Conservation (phyloP, 1,140 invertebrate species). For the Streblospio benedicti region DNA sequence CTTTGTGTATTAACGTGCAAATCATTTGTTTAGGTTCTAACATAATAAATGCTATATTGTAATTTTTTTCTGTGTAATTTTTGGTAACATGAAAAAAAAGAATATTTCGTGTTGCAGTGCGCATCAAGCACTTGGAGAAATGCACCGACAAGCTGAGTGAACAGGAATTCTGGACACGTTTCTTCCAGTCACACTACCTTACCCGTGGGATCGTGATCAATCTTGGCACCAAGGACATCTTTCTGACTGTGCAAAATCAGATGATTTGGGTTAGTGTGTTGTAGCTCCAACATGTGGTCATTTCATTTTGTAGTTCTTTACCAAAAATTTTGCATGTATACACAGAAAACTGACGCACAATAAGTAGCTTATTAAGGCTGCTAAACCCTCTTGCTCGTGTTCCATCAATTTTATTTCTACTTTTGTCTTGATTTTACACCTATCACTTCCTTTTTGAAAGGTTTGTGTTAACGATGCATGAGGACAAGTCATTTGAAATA, state of each 20-base stretch:
- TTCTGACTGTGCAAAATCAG: slow-evolving; percentile 92
- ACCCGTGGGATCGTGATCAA: slow-evolving; percentile 89
- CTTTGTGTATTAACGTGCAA: no score
- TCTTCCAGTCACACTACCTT: slow-evolving; percentile 99
- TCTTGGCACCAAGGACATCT: slow-evolving; percentile 74
- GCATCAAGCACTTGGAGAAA: slow-evolving; percentile 91
- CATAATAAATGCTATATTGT: not conserved
- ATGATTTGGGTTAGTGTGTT: slow-evolving; percentile 62
- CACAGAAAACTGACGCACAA: no score
- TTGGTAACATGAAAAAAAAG: not conserved
- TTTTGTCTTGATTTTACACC: no score
- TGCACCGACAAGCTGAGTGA: slow-evolving; percentile 92
- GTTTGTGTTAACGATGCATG: no score
- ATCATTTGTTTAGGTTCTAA: no score
- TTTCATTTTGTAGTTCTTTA: not conserved
- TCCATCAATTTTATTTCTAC: no score
- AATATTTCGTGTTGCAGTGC: slow-evolving; percentile 54
- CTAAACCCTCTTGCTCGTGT: no score
- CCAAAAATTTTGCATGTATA: not conserved
- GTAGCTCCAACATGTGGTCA: not conserved
- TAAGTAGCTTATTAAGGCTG: no score
- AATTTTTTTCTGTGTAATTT: slow-evolving; percentile 11
- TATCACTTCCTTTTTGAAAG: no score
- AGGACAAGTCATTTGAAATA: no score
- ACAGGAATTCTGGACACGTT: slow-evolving; percentile 97